Evolutionary conservation across 2,888 invertebrate species (phyloP).

Genomic region (Salticus scenicus): DNA sequence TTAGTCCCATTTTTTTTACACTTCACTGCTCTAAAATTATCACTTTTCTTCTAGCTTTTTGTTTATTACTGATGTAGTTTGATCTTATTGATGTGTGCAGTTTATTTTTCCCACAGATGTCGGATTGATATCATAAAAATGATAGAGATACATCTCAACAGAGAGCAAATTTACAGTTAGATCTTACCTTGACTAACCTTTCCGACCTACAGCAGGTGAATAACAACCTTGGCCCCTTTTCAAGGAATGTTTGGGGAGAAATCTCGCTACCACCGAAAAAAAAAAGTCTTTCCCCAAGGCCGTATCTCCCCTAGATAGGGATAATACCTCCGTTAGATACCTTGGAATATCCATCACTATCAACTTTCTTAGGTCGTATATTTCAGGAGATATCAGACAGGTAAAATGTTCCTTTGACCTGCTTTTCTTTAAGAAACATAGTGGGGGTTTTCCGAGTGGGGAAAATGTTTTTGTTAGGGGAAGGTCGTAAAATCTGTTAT

Average conservation of each 20-base stretch:
- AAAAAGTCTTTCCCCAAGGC: background rate
- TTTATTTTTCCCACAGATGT: too few species aligned
- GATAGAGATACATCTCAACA: too few species aligned
- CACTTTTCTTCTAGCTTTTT: too few species aligned
- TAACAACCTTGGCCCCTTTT: background rate
- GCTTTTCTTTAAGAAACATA: background rate
- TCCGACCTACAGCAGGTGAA: background rate
- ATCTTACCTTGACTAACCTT: background rate
- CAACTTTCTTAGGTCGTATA: background rate
- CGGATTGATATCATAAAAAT: too few species aligned
- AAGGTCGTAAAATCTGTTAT: background rate
- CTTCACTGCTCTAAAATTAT: too few species aligned
- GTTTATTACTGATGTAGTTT: too few species aligned
- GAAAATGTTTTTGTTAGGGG: background rate
- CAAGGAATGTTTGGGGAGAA: background rate
- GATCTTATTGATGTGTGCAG: too few species aligned
- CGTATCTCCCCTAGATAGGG: background rate
- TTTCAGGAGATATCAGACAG: background rate
- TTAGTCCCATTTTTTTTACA: too few species aligned
- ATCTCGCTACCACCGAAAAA: background rate
- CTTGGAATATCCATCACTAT: background rate
- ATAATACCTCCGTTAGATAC: background rate
- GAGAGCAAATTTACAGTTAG: background rate
- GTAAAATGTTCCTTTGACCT: background rate
- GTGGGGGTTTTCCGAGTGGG: too few species aligned